Conservation (phyloP, 2,113 vertebrate species). For the Heterocephalus glaber region DNA sequence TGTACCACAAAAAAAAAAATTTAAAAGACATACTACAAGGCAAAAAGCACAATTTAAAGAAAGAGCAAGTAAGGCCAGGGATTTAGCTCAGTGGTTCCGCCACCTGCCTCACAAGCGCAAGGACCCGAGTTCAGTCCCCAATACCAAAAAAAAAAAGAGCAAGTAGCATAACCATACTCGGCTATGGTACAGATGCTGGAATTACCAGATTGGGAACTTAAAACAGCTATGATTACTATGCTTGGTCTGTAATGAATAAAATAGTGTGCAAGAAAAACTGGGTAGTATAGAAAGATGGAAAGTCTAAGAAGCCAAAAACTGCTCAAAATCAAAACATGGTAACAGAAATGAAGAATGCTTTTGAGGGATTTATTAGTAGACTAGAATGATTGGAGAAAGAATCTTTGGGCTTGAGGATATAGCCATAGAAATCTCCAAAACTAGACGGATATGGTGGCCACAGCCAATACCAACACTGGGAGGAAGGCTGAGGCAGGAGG, state of each 20-base stretch:
- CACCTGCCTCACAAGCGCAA: too few relatives aligned
- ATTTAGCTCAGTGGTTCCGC: too few relatives aligned
- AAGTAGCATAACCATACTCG: not conserved
- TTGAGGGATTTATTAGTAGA: not conserved
- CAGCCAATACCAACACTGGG: not conserved
- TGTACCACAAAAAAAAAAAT: not conserved
- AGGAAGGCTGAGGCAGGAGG: not conserved
- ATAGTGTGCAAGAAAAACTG: not conserved
- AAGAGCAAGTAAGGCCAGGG: not conserved
- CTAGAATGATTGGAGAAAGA: not conserved
- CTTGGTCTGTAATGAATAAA: not conserved
- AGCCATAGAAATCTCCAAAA: not conserved
- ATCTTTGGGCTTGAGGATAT: not conserved
- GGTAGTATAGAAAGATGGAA: not conserved
- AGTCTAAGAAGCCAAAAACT: not conserved
- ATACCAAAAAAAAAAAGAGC: not conserved
- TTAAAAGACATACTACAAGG: not conserved
- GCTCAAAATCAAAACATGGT: not conserved
- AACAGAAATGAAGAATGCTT: not conserved
- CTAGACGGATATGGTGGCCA: not conserved
- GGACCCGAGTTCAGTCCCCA: too few relatives aligned
- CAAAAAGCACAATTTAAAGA: not conserved
- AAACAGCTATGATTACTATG: too few relatives aligned
- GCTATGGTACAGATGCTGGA: not conserved
- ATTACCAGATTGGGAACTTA: not conserved